Base-by-base conservation (phyloP, 2,113 vertebrate genomes). In the Gadus chalcogrammus region DNA sequence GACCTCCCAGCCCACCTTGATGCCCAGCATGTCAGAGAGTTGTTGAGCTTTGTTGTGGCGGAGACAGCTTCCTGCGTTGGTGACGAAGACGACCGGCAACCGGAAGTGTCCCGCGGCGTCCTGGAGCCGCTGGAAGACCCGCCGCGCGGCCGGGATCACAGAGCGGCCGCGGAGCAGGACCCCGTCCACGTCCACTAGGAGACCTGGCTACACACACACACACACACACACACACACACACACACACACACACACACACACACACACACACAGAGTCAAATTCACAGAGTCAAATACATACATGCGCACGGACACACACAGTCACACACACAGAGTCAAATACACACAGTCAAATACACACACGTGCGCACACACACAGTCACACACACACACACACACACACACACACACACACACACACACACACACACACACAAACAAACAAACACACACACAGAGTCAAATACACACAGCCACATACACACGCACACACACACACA, bases 11-110 rank as follows among this genome's bases (percentile, higher is more conserved):
- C 18, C 73, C 15, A 88, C 88, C 86, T 84, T 88, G 27, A 96
- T 84, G 11, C 90, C 93, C 77, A 97, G 89, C 0, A 95, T 81
- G 16, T 89, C 88, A 35, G 94, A 94, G 75, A 96, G 74, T 84
- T 96, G 94, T 28, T 92, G 89, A 0, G 95, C 95, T 72, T 96
- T 96, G 2, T 92, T 79, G 76, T 92, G 92, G 52, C 91, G 90
- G 28, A 94, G 92, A 80, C 94, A 95, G 66, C 94, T 94, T 73
- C 95, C 95, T n/a, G 95, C 94, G 0, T 96, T 97, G 18, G 95
- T 97, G 74, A 97, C 93, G n/a, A 97, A 97, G 0, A 97, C 93
- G 0, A 95, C 91, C 16, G 95, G 95, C 80, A 95, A 88, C 67
- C 92, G 61, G 78, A 95, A 95, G 7, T 92, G 90, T 27, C 94